Conservation (phyloP, 2,797 vertebrate genomes). For the Danio kyathit region DNA sequence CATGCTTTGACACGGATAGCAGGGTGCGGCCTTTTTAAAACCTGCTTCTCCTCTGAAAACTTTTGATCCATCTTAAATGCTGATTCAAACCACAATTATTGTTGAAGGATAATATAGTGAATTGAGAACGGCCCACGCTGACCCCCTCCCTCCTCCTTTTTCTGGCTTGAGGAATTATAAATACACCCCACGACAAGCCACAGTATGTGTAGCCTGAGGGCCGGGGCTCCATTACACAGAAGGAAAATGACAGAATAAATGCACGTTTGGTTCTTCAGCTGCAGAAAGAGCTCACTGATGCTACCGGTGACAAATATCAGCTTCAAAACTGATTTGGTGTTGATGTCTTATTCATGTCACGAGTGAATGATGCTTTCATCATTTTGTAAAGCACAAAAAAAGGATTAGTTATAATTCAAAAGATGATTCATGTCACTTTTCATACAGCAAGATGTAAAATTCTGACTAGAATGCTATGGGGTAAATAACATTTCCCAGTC, state of each 20-base stretch:
- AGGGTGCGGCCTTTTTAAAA: constrained; percentile 42
- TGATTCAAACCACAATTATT: constrained; percentile 22
- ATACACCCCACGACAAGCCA: constrained; percentile 25
- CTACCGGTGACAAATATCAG: background rate
- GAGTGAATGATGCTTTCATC: background rate
- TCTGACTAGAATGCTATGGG: too few relatives aligned
- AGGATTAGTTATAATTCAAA: background rate
- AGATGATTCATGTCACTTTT: background rate
- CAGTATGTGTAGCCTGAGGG: constrained; percentile 55
- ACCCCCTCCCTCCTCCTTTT: background rate
- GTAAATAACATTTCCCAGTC: too few relatives aligned
- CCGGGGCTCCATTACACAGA: constrained; percentile 36
- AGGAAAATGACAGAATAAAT: constrained; percentile 16
- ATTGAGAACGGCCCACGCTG: constrained; percentile 8
- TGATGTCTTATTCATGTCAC: background rate
- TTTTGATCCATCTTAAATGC: constrained; percentile 31
- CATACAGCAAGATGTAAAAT: too few relatives aligned
- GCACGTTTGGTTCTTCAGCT: constrained; percentile 1
- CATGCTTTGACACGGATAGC: constrained; percentile 43
- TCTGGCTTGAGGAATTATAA: constrained; percentile 20
- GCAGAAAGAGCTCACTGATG: background rate
- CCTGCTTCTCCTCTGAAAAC: constrained; percentile 39
- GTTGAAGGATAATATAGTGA: constrained; percentile 26
- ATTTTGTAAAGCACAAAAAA: background rate
- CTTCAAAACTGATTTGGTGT: background rate